These are phyloP conservation scores for Orestias chungarensis DNA, from an alignment of 2,797 vertebrate genomes.

Conservation along the genomic window DNA sequence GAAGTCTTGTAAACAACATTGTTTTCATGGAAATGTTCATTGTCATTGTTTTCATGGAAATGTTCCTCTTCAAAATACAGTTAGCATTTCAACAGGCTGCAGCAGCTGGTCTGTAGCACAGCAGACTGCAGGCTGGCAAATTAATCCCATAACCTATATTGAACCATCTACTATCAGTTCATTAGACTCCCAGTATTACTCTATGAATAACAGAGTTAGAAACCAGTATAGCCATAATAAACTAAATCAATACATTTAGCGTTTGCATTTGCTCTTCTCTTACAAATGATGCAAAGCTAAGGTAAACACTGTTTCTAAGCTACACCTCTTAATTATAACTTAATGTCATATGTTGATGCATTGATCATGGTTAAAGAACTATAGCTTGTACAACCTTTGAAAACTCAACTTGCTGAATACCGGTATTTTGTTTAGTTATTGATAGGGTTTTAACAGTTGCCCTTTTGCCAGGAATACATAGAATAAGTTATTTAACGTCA, in stretches of 20 bases:
- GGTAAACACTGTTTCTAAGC: neutral
- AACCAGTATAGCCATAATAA: neutral
- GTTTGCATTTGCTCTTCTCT: neutral
- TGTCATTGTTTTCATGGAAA: neutral
- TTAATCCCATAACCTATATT: neutral
- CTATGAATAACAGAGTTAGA: neutral
- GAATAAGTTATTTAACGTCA: neutral
- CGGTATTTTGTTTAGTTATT: neutral
- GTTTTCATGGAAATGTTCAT: neutral
- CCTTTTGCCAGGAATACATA: neutral
- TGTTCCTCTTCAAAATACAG: neutral
- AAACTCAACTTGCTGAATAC: neutral
- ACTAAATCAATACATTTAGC: neutral
- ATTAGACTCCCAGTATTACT: neutral
- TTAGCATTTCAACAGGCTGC: neutral
- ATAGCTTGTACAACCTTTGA: neutral
- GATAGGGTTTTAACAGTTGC: neutral
- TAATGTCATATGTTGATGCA: neutral
- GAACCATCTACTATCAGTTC: neutral
- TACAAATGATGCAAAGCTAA: neutral
- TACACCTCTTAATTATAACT: neutral
- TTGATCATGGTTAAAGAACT: neutral
- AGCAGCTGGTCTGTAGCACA: neutral
- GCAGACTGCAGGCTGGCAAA: neutral
- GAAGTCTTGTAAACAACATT: neutral